Evolutionary conservation across 2,888 invertebrate genomes (phyloP), one percentile per base, ranked within the genome.

Genomic region (Leistus spinibarbis): DNA sequence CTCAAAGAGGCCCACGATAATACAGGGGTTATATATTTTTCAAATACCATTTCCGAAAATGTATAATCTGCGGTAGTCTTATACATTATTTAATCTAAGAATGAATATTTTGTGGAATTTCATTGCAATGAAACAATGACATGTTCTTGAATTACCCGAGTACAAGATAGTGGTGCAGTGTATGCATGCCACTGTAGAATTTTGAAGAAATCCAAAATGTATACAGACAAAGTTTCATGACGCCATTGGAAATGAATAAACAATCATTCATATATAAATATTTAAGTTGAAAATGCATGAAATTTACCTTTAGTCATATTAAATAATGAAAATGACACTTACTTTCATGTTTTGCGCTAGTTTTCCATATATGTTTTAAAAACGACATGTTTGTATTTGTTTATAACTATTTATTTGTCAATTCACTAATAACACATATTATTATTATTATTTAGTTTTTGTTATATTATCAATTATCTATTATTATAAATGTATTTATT

Each of bases 331-430:
- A 53, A 24, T 64, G 20, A 1, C 22, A 89, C 91, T 91, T 82
- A 91, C 91, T 91, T 88, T 90, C 90, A 80, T 91, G 91, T 80
- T 90, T 91, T 16, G 91, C 90, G 84, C 89, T 90, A 79, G 87
- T 90, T 80, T 88, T 91, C 91, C 90, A 91, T 83, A 91, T 89
- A 83, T 89, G 90, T 82, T 90, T 87, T 79, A 91, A 85, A 78
- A 91, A 88, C 64, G 89, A 90, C 85, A 91, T 90, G 78, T 79
- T 79, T 54, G 76, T 72, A 54, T 53, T 65, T 53, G 10, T 23
- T 53, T 53, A 66, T 53, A 66, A 17, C 17, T 57, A 57, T 19
- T 57, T 19, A 57, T n/a, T 57, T 57, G 20, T 19, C 16, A 57
- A 19, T 19, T 19, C 57, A 57, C 57, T 19, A 40, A 40, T 40